Percentiles rank a stretch among this genome's conserved stretches.
Evolutionary conservation across 2,888 invertebrate genomes (phyloP).

Genomic region (Chymomyza amoena): DNA sequence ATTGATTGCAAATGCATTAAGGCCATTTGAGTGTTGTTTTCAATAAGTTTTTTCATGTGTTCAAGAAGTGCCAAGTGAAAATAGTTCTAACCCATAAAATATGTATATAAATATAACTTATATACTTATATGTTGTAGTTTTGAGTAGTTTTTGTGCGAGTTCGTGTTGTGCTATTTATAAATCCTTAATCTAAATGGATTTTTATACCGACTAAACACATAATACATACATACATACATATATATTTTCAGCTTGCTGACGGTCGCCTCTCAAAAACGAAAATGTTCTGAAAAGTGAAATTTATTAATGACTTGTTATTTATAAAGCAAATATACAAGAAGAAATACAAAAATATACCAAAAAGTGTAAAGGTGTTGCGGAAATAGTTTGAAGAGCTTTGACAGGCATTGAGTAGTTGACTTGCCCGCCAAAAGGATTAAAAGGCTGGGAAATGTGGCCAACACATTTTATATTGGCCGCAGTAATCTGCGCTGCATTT

Average conservation of each 20-base stretch:
- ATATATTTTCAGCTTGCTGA: constrained; percentile 42
- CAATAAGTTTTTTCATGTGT: background rate
- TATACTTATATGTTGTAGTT: constrained; percentile 27
- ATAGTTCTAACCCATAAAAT: constrained; percentile 7
- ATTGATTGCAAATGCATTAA: background rate
- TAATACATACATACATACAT: constrained; percentile 33
- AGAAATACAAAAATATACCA: constrained; percentile 21
- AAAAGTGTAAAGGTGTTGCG: constrained; percentile 43
- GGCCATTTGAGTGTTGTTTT: background rate
- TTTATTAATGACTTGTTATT: constrained; percentile 48
- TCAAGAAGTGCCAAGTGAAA: constrained; percentile 24
- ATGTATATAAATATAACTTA: constrained; percentile 5
- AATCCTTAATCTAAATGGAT: constrained; percentile 61
- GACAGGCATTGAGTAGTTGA: background rate
- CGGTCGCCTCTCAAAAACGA: constrained; percentile 25
- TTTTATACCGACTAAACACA: constrained; percentile 36
- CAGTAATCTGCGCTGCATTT: constrained; percentile 54
- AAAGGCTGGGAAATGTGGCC: constrained; percentile 50
- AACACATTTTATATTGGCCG: constrained; percentile 52
- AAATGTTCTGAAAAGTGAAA: constrained; percentile 31
- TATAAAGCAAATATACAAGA: constrained; percentile 19
- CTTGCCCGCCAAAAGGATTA: constrained; percentile 9
- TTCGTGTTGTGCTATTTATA: constrained; percentile 54
- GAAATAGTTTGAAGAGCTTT: constrained; percentile 14
- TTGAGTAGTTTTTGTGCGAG: constrained; percentile 5